These are phyloP conservation scores for Agrotis puta DNA, from an alignment of 2,888 invertebrate species.

Conservation along the genomic window DNA sequence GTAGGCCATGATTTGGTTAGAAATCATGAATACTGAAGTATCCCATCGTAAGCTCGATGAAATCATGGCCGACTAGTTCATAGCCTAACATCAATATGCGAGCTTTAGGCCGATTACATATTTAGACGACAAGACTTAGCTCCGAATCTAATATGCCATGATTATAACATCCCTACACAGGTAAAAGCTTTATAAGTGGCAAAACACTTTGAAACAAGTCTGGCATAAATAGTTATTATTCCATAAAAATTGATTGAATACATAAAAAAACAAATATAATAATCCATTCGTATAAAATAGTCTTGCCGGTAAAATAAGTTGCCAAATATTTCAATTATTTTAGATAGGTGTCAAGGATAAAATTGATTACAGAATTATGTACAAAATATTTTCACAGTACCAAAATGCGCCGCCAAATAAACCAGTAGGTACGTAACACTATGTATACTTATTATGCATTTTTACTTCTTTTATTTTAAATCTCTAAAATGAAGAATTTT, in stretches of 20 bases:
- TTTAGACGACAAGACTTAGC: constrained; percentile 64
- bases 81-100: constrained; percentile 48
- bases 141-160: constrained; percentile 33
- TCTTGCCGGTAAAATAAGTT: constrained; percentile 66
- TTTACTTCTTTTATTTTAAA: constrained; percentile 78
- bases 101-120: constrained; percentile 63
- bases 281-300: constrained; percentile 37
- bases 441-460: constrained; percentile 81
- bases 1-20: constrained; percentile 55
- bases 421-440: constrained; percentile 69
- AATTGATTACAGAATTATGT: constrained; percentile 72
- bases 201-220: constrained; percentile 40
- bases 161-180: constrained; percentile 3
- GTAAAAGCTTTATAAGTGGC: constrained; percentile 24
- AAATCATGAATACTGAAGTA: constrained; percentile 23
- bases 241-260: constrained; percentile 33
- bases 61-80: constrained; percentile 54
- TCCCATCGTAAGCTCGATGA: constrained; percentile 28
- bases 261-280: constrained; percentile 15
- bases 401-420: constrained; percentile 73
- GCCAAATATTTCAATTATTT: constrained; percentile 29
- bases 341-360: constrained; percentile 72
- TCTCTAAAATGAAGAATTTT: constrained; percentile 77
- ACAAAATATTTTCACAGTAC: constrained; percentile 72
- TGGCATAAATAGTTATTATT: constrained; percentile 42